phyloP scores from a whole-genome alignment of 2,888 invertebrate species.

The Xylota segnis region DNA sequence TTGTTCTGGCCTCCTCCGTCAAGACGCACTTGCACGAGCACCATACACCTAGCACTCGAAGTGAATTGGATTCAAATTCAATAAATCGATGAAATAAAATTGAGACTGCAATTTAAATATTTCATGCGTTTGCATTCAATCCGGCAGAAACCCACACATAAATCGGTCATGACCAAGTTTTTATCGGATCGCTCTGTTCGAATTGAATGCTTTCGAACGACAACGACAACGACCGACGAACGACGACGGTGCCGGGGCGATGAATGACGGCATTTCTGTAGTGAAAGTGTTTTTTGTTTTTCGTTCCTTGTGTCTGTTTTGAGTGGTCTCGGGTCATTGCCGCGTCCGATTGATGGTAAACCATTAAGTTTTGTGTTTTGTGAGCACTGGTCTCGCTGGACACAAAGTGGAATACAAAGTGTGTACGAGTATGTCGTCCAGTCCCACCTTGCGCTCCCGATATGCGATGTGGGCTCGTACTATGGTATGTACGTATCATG shows the following conservation, averaged over 20 bases:
- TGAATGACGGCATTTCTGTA: conserved; percentile 69
- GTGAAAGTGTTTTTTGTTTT: conserved; percentile 65
- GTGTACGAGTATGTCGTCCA: no score
- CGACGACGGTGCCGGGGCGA: not conserved
- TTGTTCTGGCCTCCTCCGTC: conserved; percentile 7
- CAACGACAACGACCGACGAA: conserved; percentile 31
- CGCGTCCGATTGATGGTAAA: conserved; percentile 57
- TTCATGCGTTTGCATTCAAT: conserved; percentile 57
- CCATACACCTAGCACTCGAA: conserved; percentile 23
- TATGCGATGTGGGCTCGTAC: not conserved
- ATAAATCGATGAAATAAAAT: conserved; percentile 35
- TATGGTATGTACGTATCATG: conserved; percentile 36
- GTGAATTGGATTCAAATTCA: conserved; percentile 19
- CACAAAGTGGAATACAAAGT: conserved; percentile 21
- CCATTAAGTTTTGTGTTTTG: conserved; percentile 52
- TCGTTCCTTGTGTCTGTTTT: conserved; percentile 31
- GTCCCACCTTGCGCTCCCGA: conserved; percentile 47
- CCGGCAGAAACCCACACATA: conserved; percentile 53
- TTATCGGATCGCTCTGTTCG: conserved; percentile 1
- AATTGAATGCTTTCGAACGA: conserved; percentile 6
- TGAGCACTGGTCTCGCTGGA: conserved; percentile 15
- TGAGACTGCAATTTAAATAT: conserved; percentile 55
- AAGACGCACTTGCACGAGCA: conserved; percentile 12
- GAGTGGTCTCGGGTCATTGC: conserved; percentile 70
- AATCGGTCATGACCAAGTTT: conserved; percentile 74